These are phyloP conservation scores for Protomyctophum bolini DNA, from an alignment of 2,113 vertebrate genomes.

Conservation along the genomic window DNA sequence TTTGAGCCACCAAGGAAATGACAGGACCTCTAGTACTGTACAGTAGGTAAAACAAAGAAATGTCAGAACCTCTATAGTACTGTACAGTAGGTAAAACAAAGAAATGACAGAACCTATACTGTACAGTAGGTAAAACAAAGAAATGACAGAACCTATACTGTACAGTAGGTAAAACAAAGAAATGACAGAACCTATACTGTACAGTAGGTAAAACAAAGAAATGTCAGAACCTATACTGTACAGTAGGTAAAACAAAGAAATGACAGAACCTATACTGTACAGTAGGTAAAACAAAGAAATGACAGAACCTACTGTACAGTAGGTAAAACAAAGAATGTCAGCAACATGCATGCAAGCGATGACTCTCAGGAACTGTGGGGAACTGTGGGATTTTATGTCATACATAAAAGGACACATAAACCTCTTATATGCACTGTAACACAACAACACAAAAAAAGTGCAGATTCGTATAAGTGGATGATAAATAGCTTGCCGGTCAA, in stretches of 20 bases:
- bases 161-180: neutral
- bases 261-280: neutral
- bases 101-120: neutral
- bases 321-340: no score
- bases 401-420: neutral
- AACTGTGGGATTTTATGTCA: neutral
- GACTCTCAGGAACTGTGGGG: no score
- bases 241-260: neutral
- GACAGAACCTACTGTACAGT: neutral
- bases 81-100: neutral
- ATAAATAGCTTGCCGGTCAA: constrained; percentile 21
- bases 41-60: no score
- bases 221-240: neutral
- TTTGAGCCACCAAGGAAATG: neutral
- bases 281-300: neutral
- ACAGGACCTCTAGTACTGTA: neutral
- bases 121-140: neutral
- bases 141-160: neutral
- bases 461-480: constrained; percentile 15
- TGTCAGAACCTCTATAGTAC: no score
- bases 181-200: neutral
- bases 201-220: neutral
- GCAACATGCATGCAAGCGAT: neutral
- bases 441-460: constrained; percentile 1
- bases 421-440: neutral